Evolutionary conservation across 2,797 vertebrate species (phyloP).

Genomic region (Tachyglossus aculeatus): DNA sequence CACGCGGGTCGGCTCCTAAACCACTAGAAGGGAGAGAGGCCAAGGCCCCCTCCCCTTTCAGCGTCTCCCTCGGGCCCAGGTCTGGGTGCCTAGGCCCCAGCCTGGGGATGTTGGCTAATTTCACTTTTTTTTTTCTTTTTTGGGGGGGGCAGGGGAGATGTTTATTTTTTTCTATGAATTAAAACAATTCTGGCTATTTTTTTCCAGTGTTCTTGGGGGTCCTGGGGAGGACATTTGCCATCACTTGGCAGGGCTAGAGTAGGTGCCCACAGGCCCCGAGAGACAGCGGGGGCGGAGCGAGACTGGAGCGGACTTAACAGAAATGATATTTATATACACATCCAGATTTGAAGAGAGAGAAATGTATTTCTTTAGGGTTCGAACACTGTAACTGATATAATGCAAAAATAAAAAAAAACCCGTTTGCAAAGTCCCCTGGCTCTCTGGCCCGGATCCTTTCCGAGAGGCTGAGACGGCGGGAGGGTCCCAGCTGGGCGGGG

Average conservation of each 20-base stretch:
- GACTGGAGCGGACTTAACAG: slow-evolving; percentile 56
- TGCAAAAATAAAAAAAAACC: slow-evolving; percentile 70
- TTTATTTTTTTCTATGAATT: slow-evolving; percentile 50
- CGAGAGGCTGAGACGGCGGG: neutral
- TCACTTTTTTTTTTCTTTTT: slow-evolving; percentile 39
- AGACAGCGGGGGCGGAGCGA: slow-evolving; percentile 77
- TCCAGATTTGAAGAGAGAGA: slow-evolving; percentile 70
- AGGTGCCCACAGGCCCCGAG: slow-evolving; percentile 78
- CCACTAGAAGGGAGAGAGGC: neutral
- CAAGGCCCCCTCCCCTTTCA: neutral
- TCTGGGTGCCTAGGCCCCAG: slow-evolving; percentile 19
- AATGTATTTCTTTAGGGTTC: slow-evolving; percentile 81
- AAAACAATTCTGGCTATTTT: slow-evolving; percentile 67
- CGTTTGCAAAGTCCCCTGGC: slow-evolving; percentile 66
- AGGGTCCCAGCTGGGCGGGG: neutral
- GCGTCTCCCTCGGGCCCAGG: neutral
- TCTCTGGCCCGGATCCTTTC: slow-evolving; percentile 15
- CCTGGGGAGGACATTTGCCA: slow-evolving; percentile 63
- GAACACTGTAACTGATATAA: slow-evolving; percentile 83
- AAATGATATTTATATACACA: slow-evolving; percentile 80
- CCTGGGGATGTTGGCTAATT: slow-evolving; percentile 14
- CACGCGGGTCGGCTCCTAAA: slow-evolving; percentile 4
- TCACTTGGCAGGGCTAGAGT: slow-evolving; percentile 70
- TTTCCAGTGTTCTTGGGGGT: slow-evolving; percentile 75
- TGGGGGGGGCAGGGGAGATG: slow-evolving; percentile 35